These are phyloP conservation scores for Galerucella calmariensis DNA, from an alignment of 2,888 invertebrate genomes.

Conservation along the genomic window DNA sequence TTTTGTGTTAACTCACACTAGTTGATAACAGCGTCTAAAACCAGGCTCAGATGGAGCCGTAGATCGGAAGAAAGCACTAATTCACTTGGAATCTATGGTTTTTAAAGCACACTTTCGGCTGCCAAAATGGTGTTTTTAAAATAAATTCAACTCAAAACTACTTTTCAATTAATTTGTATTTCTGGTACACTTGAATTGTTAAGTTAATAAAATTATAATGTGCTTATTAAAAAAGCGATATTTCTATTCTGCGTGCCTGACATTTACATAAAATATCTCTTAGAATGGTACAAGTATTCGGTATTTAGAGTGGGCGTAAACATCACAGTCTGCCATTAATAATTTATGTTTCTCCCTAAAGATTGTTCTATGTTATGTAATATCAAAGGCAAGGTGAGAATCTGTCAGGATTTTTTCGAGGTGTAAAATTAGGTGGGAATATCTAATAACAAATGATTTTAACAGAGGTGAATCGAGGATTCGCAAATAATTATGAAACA, in stretches of 20 bases:
- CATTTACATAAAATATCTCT: slow-evolving; percentile 36
- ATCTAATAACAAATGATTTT: too few relatives aligned
- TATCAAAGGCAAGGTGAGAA: slow-evolving; percentile 7
- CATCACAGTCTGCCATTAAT: slow-evolving; percentile 28
- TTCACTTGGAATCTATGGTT: too few relatives aligned
- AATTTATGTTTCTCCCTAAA: slow-evolving; percentile 31
- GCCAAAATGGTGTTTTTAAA: not conserved
- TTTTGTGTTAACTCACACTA: too few relatives aligned
- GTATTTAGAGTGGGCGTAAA: slow-evolving; percentile 30
- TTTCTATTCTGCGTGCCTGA: slow-evolving; percentile 17
- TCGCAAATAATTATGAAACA: too few relatives aligned
- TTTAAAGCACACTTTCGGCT: not conserved
- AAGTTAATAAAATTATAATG: slow-evolving; percentile 29
- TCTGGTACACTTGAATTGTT: not conserved
- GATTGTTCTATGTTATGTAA: slow-evolving; percentile 30
- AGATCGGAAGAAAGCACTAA: too few relatives aligned
- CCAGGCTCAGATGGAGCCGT: too few relatives aligned
- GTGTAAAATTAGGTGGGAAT: not conserved
- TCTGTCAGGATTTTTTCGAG: slow-evolving; percentile 2
- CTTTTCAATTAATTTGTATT: not conserved
- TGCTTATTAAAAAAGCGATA: slow-evolving; percentile 31
- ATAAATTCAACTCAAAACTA: not conserved
- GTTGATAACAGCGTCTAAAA: too few relatives aligned
- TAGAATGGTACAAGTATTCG: slow-evolving; percentile 31
- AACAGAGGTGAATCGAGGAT: too few relatives aligned